Evolutionary conservation across 1,140 invertebrate species (phyloP).

Genomic region (Orussus abietinus): DNA sequence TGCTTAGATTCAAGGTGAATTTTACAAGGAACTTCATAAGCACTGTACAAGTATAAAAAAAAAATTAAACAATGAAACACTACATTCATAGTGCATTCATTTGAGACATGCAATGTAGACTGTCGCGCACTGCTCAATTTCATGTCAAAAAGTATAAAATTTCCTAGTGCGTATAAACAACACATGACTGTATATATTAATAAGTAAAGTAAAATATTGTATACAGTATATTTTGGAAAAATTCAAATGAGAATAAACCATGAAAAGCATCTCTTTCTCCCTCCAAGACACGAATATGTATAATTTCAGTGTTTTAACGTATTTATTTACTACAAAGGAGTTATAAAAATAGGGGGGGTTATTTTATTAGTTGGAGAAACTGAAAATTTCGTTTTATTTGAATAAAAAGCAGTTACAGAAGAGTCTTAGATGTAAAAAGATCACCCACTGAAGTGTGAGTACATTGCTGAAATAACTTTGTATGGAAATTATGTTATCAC

Average conservation of each 20-base stretch:
- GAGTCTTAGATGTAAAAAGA: too few species aligned
- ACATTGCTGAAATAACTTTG: too few species aligned
- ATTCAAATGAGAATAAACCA: constrained; percentile 46
- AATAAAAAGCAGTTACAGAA: too few species aligned
- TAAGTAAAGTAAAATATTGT: constrained; percentile 53
- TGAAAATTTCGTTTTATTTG: too few species aligned
- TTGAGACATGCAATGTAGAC: constrained; percentile 32
- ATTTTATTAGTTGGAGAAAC: too few species aligned
- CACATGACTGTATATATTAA: constrained; percentile 52
- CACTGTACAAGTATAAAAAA: constrained; percentile 18
- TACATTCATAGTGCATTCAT: constrained; percentile 29
- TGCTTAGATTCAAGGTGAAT: constrained; percentile 31
- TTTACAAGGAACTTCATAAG: neutral
- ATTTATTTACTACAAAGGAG: too few species aligned
- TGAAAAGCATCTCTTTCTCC: constrained; percentile 18
- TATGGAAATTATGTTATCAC: too few species aligned
- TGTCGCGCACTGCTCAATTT: constrained; percentile 46
- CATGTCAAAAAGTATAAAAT: constrained; percentile 36
- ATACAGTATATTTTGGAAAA: constrained; percentile 53
- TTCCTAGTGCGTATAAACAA: constrained; percentile 42
- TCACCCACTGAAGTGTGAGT: too few species aligned
- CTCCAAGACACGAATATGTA: neutral
- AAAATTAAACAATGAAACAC: too few species aligned
- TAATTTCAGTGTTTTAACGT: neutral
- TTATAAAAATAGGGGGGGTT: too few species aligned